Evolutionary conservation across 1,140 invertebrate species (phyloP), one percentile per base, ranked within the genome.

Genomic region (Philaenus spumarius): DNA sequence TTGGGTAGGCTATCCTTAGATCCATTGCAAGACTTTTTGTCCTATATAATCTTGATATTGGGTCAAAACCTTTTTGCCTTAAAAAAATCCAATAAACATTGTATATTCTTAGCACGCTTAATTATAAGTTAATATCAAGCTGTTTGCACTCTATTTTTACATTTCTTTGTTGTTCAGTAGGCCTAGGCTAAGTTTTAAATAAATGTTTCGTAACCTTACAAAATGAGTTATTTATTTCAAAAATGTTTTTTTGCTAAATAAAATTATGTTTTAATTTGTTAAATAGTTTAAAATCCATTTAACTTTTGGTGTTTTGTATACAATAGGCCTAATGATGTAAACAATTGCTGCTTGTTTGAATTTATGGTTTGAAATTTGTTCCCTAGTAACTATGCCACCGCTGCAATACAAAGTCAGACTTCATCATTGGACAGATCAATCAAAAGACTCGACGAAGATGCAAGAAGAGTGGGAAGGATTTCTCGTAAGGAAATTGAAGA

Each of bases 401-500:
- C 11, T 7, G 70, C 72, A 19, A 61, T 67, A 39, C 58, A 63
- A 23, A 60, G 64, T 76, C 78, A 53, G 72, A 80, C 52, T 79
- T 68, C 54, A 42, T 48, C 46, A 55, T 72, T 87, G 15, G 86
- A 87, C 50, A 77, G 75, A 46, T 75, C 81, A 34, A 74, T 89
- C 24, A 76, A 78, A 62, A 77, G 80, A 30, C 65, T 89, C 17
- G 86, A 89, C 68, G 74, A 78, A 51, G 85, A 89, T 77, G 85
- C 86, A 2, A 72, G 83, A 51, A 76, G 80, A 67, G 75, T 75
- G 59, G 86, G 86, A 1, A 75, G 86, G 58, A 84, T 89, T 35
- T 80, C 81, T 0, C 76, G 79, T 12, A 76, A 77, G 46, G 86
- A 89, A 68, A 78, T 90, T 60, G 83, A 87, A 71, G 84, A 87